Conservation (phyloP, 1,140 invertebrate species). For the Brachystomella parvula region DNA sequence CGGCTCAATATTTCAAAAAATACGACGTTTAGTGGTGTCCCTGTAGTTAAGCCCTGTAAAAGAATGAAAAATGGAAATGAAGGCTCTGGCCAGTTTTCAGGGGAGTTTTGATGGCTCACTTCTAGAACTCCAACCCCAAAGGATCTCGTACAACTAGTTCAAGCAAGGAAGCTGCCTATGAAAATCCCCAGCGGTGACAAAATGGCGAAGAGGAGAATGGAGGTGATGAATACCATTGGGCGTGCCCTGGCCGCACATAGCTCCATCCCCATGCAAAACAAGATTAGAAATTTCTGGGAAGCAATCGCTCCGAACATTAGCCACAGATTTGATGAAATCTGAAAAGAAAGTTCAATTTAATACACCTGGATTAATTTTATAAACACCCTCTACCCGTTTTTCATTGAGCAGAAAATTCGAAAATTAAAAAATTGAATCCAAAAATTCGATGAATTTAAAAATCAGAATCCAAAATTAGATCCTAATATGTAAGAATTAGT, state of each 20-base stretch:
- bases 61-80: neutral
- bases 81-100: neutral
- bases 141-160: constrained; percentile 8
- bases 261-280: constrained; percentile 75
- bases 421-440: too few relatives aligned
- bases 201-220: constrained; percentile 67
- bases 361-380: too few relatives aligned
- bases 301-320: constrained; percentile 72
- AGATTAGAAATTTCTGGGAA: constrained; percentile 81
- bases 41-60: constrained; percentile 69
- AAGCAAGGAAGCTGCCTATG: constrained; percentile 54
- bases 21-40: constrained; percentile 78
- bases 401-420: too few relatives aligned
- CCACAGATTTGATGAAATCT: constrained; percentile 55
- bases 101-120: constrained; percentile 23
- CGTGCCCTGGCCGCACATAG: constrained; percentile 46
- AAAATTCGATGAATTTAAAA: too few relatives aligned
- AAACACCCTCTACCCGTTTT: too few relatives aligned
- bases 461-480: too few relatives aligned
- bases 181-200: constrained; percentile 65
- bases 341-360: constrained; percentile 1
- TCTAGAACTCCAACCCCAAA: constrained; percentile 25
- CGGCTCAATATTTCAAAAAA: constrained; percentile 80
- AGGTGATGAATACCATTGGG: constrained; percentile 41
- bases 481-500: too few relatives aligned